Percentiles rank a stretch among this genome's conserved stretches.
phyloP scores from a whole-genome alignment of 64 coral and sea anemone genomes.

The Pocillopora verrucosa region DNA sequence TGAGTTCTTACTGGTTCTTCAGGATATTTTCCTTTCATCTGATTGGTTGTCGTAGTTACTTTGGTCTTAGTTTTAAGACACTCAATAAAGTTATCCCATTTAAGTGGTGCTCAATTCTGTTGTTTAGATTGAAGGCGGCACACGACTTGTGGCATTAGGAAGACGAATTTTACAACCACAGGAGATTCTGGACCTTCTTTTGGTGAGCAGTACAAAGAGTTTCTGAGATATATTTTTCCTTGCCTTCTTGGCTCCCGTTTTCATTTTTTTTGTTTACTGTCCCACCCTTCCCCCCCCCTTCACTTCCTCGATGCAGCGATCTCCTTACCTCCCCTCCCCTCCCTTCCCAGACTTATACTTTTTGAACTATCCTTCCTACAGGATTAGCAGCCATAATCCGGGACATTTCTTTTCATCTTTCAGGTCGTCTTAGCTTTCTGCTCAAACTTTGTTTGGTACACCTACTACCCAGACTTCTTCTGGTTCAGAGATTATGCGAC shows the following conservation, averaged over 20 bases:
- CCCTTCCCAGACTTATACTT: neutral
- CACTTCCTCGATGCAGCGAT: neutral
- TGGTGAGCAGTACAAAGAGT: constrained; percentile 38
- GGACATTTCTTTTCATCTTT: neutral
- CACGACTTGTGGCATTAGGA: constrained; percentile 63
- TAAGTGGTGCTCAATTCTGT: neutral
- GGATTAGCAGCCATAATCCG: neutral
- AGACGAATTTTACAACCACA: constrained; percentile 61
- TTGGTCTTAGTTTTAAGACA: neutral
- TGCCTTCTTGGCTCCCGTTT: too few relatives aligned
- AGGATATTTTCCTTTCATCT: too few relatives aligned
- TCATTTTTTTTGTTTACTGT: neutral
- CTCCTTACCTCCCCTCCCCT: neutral
- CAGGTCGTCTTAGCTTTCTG: constrained; percentile 69
- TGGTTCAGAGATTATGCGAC: constrained; percentile 70
- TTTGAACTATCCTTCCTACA: neutral
- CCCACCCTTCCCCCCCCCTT: neutral
- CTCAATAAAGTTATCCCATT: neutral
- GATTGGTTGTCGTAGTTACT: too few relatives aligned
- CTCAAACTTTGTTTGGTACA: constrained; percentile 82
- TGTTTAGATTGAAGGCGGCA: constrained; percentile 55
- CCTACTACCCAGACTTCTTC: constrained; percentile 47
- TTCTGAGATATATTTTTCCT: too few relatives aligned
- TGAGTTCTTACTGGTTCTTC: too few relatives aligned
- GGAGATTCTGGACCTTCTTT: constrained; percentile 71